Conservation (phyloP, 2,888 invertebrate species). For the Stegophylla sp. region DNA sequence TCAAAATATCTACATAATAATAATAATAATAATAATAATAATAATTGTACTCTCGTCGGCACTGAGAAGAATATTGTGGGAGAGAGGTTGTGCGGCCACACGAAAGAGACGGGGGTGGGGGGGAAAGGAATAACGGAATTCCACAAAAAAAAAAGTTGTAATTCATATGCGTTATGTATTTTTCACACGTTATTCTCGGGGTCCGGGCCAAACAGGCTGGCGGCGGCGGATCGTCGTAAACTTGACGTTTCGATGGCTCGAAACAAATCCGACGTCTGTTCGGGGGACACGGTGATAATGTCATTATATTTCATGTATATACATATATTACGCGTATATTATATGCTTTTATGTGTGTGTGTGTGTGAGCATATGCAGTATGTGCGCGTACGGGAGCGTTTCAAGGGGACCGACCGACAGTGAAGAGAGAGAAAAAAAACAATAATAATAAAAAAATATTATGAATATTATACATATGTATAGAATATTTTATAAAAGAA, state of each 20-base stretch:
- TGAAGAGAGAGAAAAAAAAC: conserved; percentile 25
- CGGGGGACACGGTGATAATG: conserved; percentile 58
- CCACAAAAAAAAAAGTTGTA: conserved; percentile 38
- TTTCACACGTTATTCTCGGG: conserved; percentile 55
- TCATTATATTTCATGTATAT: conserved; percentile 53
- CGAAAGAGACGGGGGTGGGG: not conserved
- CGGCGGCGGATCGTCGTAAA: conserved; percentile 53
- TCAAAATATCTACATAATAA: no score
- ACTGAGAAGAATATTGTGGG: not conserved
- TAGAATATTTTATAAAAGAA: conserved; percentile 37
- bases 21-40: no score
- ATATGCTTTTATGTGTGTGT: conserved; percentile 9
- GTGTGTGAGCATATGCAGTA: conserved; percentile 15
- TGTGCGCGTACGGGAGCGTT: conserved; percentile 49
- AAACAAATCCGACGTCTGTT: conserved; percentile 58
- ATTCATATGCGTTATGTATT: conserved; percentile 38
- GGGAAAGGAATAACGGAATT: conserved; percentile 4
- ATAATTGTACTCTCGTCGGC: no score
- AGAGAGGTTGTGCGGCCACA: not conserved
- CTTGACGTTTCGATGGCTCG: conserved; percentile 57
- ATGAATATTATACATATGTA: conserved; percentile 33
- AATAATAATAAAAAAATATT: conserved; percentile 32
- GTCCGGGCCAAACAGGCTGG: not conserved
- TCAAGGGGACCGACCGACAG: conserved; percentile 57
- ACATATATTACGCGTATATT: not conserved